phyloP scores from a whole-genome alignment of 92 coral and sea anemone genomes.

The Pocillopora grandis region DNA sequence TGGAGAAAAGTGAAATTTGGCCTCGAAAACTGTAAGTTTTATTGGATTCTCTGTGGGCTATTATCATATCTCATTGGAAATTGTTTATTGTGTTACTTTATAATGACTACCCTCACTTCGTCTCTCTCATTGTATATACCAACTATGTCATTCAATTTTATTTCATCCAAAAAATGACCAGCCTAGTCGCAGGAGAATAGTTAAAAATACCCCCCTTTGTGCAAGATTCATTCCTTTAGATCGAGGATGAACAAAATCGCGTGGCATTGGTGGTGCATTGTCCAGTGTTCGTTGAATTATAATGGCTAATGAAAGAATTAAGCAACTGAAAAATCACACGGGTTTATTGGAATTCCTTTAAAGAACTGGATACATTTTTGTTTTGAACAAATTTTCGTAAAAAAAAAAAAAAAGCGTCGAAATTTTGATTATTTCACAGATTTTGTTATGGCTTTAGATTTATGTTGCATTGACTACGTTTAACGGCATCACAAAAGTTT shows the following conservation, averaged over 20 bases:
- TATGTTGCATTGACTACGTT: neutral
- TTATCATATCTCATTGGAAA: neutral
- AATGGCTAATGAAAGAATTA: constrained; percentile 14
- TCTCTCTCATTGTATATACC: constrained; percentile 48
- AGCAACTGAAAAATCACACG: neutral
- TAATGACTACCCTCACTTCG: neutral
- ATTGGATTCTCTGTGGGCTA: neutral
- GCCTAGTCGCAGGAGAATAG: constrained; percentile 18
- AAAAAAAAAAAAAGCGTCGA: neutral
- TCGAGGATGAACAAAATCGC: constrained; percentile 33
- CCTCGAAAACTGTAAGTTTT: constrained; percentile 5
- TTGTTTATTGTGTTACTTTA: constrained; percentile 17
- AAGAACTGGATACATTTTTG: constrained; percentile 1
- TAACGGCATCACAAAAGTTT: no score
- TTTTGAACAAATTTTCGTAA: neutral
- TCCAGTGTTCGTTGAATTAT: neutral
- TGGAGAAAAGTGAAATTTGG: constrained; percentile 13
- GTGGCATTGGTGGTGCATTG: constrained; percentile 44
- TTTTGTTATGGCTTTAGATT: neutral
- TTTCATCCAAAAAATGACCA: constrained; percentile 30
- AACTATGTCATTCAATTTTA: constrained; percentile 45
- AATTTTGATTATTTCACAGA: neutral
- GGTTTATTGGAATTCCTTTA: constrained; percentile 1
- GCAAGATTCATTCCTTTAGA: constrained; percentile 13
- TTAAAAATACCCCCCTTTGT: constrained; percentile 27